Base-by-base conservation (phyloP, 2,888 invertebrate species). In the Meghimatium bilineatum region DNA sequence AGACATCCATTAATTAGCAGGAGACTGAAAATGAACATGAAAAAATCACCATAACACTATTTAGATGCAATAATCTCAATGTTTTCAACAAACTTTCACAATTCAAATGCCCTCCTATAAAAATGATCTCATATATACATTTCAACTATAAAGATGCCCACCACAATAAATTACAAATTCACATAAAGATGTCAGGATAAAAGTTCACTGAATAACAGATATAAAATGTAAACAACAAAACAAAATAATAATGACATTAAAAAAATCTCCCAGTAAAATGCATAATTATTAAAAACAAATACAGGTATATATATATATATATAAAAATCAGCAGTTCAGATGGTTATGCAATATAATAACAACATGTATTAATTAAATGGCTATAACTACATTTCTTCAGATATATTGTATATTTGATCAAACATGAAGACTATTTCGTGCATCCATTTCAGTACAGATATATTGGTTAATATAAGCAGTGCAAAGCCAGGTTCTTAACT, bases 221-320 rank as follows among this genome's bases (percentile, higher is more conserved):
- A 38, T 72, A 10, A 72, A 44, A n/a, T 38, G 44, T 26, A n/a
- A 72, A 72, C 36, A 49, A 74, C 49, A 52, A 32, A 74, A 74
- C 6, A 49, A 49, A 74, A 1, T 44, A 44, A 12, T 52, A 32
- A 74, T 74, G 52, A 52, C 49, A 44, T 49, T 10, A 44, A 74
- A n/a, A n/a, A n/a, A n/a, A n/a, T n/a, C n/a, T n/a, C n/a, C n/a
- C n/a, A n/a, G n/a, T n/a, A n/a, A n/a, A n/a, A n/a, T n/a, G n/a
- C n/a, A n/a, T n/a, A n/a, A n/a, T n/a, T n/a, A 44, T 49, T n/a
- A 44, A 74, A 29, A 12, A 74, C 10, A 74, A 44, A 71, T n/a
- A n/a, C n/a, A n/a, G n/a, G n/a, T n/a, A n/a, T n/a, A n/a, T n/a
- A n/a, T n/a, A n/a, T 14, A 14, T 14, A 63, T 3, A 56, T 23